phyloP scores from a whole-genome alignment of 1,140 invertebrate species.

The Palaemon carinicauda region DNA sequence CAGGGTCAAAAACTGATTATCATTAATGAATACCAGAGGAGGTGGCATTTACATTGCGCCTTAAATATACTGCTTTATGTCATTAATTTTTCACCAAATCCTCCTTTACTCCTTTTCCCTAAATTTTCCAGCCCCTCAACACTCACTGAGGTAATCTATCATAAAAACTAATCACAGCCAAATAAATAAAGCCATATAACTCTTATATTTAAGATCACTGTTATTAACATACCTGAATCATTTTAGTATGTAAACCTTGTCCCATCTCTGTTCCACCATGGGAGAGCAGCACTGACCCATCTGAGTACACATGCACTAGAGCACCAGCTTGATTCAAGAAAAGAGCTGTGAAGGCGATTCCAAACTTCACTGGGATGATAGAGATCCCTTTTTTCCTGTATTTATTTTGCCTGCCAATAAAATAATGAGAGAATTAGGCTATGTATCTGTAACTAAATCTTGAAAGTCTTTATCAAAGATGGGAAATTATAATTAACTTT shows the following conservation, averaged over 20 bases:
- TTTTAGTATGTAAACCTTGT: constrained; percentile 94
- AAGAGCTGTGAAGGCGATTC: constrained; percentile 82
- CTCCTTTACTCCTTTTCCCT: too few species aligned
- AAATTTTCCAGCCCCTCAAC: too few species aligned
- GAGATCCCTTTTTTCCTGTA: constrained; percentile 81
- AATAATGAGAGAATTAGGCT: neutral
- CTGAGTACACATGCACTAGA: constrained; percentile 86
- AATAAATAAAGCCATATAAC: too few species aligned
- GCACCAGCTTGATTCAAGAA: constrained; percentile 90
- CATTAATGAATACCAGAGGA: too few species aligned
- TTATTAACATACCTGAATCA: constrained; percentile 77
- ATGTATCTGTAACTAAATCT: too few species aligned
- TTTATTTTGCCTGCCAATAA: constrained; percentile 23
- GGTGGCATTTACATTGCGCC: too few species aligned
- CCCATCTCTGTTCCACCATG: constrained; percentile 97
- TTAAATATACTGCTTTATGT: neutral
- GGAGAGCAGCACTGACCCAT: constrained; percentile 90
- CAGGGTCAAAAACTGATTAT: too few species aligned
- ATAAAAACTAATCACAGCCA: too few species aligned
- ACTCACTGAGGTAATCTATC: too few species aligned
- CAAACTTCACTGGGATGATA: constrained; percentile 89
- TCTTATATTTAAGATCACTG: neutral
- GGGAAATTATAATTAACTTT: too few species aligned
- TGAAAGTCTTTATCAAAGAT: too few species aligned
- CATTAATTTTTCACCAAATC: neutral